A percentile compares a stretch with the other conserved stretches of the same genome.
Evolutionary conservation across 2,113 vertebrate species (phyloP).

Genomic region (Anoura caudifer): DNA sequence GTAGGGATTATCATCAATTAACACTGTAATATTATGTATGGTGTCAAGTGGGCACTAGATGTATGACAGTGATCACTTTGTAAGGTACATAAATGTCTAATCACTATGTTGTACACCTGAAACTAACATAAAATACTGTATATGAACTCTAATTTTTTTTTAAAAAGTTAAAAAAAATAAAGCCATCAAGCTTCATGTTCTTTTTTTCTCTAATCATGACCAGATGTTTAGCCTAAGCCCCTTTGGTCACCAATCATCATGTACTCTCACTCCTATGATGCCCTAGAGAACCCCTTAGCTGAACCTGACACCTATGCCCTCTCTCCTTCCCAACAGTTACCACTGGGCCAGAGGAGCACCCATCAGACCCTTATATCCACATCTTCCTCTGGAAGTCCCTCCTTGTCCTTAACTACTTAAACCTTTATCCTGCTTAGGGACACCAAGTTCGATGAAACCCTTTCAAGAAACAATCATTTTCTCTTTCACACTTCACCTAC

Average conservation of each 20-base stretch:
- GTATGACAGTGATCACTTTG: neutral
- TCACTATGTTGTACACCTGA: neutral
- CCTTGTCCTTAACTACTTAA: neutral
- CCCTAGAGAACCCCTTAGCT: neutral
- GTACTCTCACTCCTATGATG: neutral
- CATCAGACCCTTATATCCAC: neutral
- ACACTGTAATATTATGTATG: neutral
- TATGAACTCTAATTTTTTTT: neutral
- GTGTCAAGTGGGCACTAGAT: neutral
- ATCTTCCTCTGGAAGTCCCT: neutral
- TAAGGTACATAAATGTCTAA: neutral
- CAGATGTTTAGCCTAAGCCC: neutral
- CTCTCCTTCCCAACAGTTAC: neutral
- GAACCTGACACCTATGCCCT: neutral
- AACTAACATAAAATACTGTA: neutral
- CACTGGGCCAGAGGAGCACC: neutral
- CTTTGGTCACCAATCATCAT: neutral
- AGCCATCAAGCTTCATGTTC: neutral
- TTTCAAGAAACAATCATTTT: neutral
- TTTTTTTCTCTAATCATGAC: neutral
- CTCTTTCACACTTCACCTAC: neutral
- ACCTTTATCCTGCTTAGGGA: neutral
- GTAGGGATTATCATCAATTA: neutral
- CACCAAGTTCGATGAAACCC: neutral
- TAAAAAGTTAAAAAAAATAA: neutral